phyloP scores from a whole-genome alignment of 2,888 invertebrate species.

The Cataglyphis albicans region DNA sequence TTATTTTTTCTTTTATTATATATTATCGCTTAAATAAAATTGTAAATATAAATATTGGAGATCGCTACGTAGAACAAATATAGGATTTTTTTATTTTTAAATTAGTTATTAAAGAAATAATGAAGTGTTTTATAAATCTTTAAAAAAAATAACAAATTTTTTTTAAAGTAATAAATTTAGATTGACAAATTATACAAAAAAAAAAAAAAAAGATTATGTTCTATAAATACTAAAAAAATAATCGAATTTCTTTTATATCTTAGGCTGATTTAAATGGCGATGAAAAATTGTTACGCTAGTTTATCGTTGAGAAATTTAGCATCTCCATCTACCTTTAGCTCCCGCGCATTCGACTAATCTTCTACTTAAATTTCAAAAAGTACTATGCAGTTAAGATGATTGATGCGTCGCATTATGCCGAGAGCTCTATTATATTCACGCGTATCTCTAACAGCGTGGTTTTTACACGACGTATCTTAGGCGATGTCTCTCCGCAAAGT shows the following conservation, averaged over 20 bases:
- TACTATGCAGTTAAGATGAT: slow-evolving; percentile 21
- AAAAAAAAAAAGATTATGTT: neutral
- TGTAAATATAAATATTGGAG: neutral
- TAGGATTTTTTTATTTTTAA: neutral
- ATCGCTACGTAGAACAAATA: neutral
- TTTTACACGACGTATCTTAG: slow-evolving; percentile 16
- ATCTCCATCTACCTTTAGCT: neutral
- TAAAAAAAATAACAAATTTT: neutral
- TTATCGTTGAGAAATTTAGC: neutral
- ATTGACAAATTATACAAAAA: neutral
- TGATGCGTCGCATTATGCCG: slow-evolving; percentile 14
- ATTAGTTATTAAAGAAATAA: neutral
- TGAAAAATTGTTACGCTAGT: neutral
- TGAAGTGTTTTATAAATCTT: neutral
- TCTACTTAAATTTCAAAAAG: slow-evolving; percentile 17
- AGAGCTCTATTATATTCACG: slow-evolving; percentile 31
- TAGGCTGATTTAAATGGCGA: neutral
- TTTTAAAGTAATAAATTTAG: neutral
- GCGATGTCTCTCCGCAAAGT: slow-evolving; percentile 5
- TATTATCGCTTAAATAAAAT: neutral
- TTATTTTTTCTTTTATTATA: neutral
- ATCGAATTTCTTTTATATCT: neutral
- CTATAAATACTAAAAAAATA: neutral
- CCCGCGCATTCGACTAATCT: neutral
- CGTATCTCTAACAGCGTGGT: neutral